These are phyloP conservation scores for Diloba caeruleocephala DNA, from an alignment of 2,888 invertebrate genomes.

Conservation along the genomic window DNA sequence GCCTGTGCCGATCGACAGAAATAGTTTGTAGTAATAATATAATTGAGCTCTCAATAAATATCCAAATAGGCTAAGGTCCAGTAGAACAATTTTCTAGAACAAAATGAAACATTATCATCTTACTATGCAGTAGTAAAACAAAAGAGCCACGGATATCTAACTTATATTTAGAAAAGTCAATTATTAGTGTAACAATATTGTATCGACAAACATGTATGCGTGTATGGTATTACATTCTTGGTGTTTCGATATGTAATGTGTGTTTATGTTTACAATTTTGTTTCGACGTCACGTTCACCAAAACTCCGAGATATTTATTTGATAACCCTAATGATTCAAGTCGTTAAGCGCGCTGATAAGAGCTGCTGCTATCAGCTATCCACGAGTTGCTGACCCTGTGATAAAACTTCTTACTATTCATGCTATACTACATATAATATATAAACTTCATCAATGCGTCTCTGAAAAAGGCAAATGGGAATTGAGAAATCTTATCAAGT, in stretches of 20 bases:
- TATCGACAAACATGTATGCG: not conserved
- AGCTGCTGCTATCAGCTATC: slow-evolving; percentile 39
- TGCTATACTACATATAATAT: not conserved
- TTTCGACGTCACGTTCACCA: slow-evolving; percentile 17
- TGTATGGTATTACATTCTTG: not conserved
- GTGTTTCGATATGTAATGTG: not conserved
- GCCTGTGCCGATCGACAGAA: too few species aligned
- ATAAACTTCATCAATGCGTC: too few species aligned
- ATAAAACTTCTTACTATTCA: slow-evolving; percentile 18
- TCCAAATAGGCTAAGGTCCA: too few species aligned
- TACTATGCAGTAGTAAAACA: slow-evolving; percentile 7
- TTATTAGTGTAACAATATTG: not conserved
- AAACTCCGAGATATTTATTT: slow-evolving; percentile 24
- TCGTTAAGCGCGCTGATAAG: slow-evolving; percentile 53
- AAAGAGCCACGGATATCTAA: not conserved
- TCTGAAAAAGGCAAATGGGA: too few species aligned
- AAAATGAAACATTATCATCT: slow-evolving; percentile 20
- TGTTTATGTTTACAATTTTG: slow-evolving; percentile 7
- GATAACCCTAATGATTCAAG: slow-evolving; percentile 61
- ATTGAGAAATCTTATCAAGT: too few species aligned
- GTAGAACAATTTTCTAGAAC: not conserved
- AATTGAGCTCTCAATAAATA: too few species aligned
- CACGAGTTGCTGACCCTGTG: slow-evolving; percentile 24
- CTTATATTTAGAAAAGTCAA: slow-evolving; percentile 6
- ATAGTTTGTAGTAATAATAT: too few species aligned